A percentile compares a stretch with the other conserved stretches of the same genome.
phyloP scores from a whole-genome alignment of 2,797 vertebrate genomes.

The Sylvia borin region DNA sequence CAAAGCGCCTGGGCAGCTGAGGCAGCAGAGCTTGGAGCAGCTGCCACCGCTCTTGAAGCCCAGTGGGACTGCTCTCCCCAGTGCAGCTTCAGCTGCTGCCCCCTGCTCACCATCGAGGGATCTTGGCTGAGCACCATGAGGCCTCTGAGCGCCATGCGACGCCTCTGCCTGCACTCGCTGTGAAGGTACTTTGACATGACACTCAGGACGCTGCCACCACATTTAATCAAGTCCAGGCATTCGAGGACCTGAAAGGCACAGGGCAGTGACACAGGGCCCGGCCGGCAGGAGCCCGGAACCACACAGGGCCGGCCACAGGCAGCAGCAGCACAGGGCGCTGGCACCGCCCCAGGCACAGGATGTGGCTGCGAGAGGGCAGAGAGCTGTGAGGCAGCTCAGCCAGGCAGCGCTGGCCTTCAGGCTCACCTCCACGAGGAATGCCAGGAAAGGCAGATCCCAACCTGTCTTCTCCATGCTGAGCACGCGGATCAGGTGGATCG shows the following conservation, averaged over 20 bases:
- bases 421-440: background rate
- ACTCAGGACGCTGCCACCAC: fast-evolving
- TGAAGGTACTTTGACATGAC: background rate
- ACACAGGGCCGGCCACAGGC: background rate
- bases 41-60: background rate
- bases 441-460: background rate
- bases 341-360: no score
- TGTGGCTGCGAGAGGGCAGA: no score
- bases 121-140: background rate
- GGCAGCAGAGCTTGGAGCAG: background rate
- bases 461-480: background rate
- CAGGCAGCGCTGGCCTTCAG: background rate
- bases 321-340: no score
- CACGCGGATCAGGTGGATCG: background rate
- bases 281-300: background rate
- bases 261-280: background rate
- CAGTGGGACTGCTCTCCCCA: background rate
- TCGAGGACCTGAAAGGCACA: background rate
- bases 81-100: background rate
- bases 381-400: background rate
- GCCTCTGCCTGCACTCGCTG: background rate
- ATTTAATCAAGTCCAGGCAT: background rate
- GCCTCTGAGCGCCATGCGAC: no score
- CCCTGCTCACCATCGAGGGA: background rate
- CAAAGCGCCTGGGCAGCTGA: no score